Percentiles rank a stretch among this genome's conserved stretches.
Conservation (phyloP, 2,888 invertebrate species). For the Habroteleia sp. region DNA sequence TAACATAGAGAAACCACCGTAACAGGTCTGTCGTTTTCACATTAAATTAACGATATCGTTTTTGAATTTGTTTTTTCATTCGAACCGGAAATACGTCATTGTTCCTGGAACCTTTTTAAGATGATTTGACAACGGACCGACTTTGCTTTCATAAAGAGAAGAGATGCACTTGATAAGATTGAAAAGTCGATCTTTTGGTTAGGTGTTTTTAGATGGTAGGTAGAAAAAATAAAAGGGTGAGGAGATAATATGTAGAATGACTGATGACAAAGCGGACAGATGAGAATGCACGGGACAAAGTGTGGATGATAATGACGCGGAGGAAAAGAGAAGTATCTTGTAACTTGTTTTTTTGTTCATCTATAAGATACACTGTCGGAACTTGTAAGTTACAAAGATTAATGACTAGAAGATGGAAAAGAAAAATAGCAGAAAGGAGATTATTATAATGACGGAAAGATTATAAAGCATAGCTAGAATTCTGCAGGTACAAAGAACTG, state of each 20-base stretch:
- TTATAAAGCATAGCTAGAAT: slow-evolving; percentile 15
- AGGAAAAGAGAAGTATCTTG: slow-evolving; percentile 57
- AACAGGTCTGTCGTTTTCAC: not conserved
- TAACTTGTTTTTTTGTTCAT: slow-evolving; percentile 49
- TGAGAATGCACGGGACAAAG: slow-evolving; percentile 52
- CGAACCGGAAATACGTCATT: slow-evolving; percentile 47
- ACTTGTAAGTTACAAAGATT: slow-evolving; percentile 62
- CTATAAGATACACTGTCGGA: slow-evolving; percentile 48
- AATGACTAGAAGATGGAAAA: slow-evolving; percentile 45
- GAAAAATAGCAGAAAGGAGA: slow-evolving; percentile 37
- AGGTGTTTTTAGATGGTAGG: slow-evolving; percentile 34
- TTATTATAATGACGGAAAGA: slow-evolving; percentile 51
- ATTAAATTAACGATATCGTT: not conserved
- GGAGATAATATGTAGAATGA: slow-evolving; percentile 50
- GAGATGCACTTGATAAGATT: slow-evolving; percentile 52
- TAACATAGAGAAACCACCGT: too few relatives aligned
- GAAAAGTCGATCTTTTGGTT: slow-evolving; percentile 45
- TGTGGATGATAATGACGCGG: slow-evolving; percentile 58
- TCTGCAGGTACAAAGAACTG: slow-evolving; percentile 29
- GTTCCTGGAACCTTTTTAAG: slow-evolving; percentile 34
- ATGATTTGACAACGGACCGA: slow-evolving; percentile 27
- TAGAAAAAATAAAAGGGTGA: slow-evolving; percentile 49
- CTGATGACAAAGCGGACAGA: slow-evolving; percentile 56
- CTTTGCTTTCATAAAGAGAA: slow-evolving; percentile 16
- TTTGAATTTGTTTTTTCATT: slow-evolving; percentile 4